phyloP scores from a whole-genome alignment of 2,113 vertebrate species.

The Hydropotes inermis region DNA sequence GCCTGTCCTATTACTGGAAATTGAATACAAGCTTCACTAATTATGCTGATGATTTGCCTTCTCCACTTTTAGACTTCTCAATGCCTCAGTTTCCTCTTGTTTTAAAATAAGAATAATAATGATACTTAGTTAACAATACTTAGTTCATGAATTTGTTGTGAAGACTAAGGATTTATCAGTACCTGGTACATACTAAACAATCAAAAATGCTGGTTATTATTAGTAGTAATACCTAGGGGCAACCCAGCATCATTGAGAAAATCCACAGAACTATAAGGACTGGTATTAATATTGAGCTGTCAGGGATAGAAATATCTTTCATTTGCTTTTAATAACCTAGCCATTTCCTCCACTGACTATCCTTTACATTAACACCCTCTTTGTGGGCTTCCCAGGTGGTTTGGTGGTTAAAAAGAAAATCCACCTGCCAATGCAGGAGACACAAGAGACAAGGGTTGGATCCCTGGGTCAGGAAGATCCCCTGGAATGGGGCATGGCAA shows the following conservation, averaged over 20 bases:
- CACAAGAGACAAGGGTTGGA: not conserved
- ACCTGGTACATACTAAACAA: not conserved
- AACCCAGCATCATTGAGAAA: not conserved
- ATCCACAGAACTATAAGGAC: not conserved
- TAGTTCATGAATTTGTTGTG: not conserved
- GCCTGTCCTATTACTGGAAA: not conserved
- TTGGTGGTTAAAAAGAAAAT: not conserved
- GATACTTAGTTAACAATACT: not conserved
- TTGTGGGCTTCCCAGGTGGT: not conserved
- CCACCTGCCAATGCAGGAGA: not conserved
- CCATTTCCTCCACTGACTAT: not conserved
- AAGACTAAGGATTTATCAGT: not conserved
- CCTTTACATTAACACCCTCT: not conserved
- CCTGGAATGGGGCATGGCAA: not conserved
- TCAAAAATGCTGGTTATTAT: not conserved
- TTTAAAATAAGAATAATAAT: not conserved
- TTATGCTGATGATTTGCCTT: not conserved
- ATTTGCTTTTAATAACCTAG: not conserved
- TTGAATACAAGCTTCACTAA: not conserved
- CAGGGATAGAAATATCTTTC: not conserved
- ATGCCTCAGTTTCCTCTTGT: not conserved
- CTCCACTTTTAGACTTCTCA: not conserved
- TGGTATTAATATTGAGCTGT: not conserved
- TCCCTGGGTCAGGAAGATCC: not conserved
- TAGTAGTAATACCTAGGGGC: not conserved